Evolutionary conservation across 2,888 invertebrate genomes (phyloP).

Genomic region (Xestia c-nigrum): DNA sequence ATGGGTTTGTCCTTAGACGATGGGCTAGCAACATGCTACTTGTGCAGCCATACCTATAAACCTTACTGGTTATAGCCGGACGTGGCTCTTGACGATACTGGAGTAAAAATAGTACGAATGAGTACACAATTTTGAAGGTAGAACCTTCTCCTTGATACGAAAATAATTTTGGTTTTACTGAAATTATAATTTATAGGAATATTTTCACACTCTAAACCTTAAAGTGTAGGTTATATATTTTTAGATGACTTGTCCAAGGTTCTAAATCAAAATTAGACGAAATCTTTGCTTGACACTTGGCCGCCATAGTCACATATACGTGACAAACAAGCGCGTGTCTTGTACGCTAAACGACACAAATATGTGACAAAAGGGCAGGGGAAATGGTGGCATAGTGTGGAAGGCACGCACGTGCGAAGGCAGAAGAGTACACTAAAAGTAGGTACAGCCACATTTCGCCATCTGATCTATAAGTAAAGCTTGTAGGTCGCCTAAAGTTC

Average conservation of each 20-base stretch:
- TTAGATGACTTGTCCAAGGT: neutral
- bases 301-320: too few species aligned
- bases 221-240: neutral
- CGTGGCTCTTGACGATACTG: conserved; percentile 28
- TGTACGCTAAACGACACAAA: too few species aligned
- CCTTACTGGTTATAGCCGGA: conserved; percentile 48
- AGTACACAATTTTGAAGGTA: conserved; percentile 26
- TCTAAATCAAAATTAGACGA: neutral
- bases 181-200: neutral
- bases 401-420: too few species aligned
- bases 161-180: conserved; percentile 1
- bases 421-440: too few species aligned
- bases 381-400: too few species aligned
- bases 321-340: too few species aligned
- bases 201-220: neutral
- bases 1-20: conserved; percentile 56
- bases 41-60: conserved; percentile 53
- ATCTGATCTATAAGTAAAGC: too few species aligned
- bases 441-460: too few species aligned
- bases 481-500: too few species aligned
- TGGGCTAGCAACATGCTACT: conserved; percentile 59
- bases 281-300: too few species aligned
- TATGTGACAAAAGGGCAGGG: too few species aligned
- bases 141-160: conserved; percentile 2
- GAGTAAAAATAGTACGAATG: conserved; percentile 34